A percentile compares a stretch with the other conserved stretches of the same genome.
Conservation (phyloP, 2,113 vertebrate species). For the Connochaetes taurinus region DNA sequence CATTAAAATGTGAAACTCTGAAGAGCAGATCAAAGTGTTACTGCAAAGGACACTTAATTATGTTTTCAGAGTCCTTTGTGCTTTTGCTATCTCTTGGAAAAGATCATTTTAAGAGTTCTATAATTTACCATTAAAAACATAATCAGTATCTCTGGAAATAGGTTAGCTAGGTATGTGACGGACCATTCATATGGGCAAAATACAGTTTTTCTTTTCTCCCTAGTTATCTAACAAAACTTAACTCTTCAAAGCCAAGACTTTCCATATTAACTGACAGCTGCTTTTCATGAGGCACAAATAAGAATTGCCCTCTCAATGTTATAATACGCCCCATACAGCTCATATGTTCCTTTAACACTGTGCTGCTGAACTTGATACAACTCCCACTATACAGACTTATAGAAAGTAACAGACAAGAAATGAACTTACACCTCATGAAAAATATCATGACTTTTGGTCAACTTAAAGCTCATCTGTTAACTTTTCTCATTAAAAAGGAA, state of each 20-base stretch:
- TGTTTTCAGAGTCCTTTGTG: neutral
- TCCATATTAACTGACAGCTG: neutral
- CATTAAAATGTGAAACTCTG: constrained; percentile 1
- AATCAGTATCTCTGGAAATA: neutral
- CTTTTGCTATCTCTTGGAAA: neutral
- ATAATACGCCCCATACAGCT: neutral
- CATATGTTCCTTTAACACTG: constrained; percentile 1
- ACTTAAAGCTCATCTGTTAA: constrained; percentile 28
- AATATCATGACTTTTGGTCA: neutral
- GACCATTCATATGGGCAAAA: neutral
- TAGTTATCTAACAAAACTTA: constrained; percentile 39
- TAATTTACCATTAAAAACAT: constrained; percentile 28
- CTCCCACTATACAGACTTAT: neutral
- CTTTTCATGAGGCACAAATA: constrained; percentile 28
- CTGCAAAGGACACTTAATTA: constrained; percentile 13
- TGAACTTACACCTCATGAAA: constrained; percentile 16
- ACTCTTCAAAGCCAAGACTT: constrained; percentile 40
- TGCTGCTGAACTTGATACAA: neutral
- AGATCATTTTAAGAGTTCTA: neutral
- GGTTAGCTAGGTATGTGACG: neutral
- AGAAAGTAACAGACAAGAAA: constrained; percentile 30
- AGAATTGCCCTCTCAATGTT: constrained; percentile 5
- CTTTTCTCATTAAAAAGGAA: neutral
- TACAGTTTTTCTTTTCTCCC: neutral
- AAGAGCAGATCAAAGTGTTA: constrained; percentile 12